Percentiles rank a stretch among this genome's conserved stretches.
Conservation (phyloP, 2,113 vertebrate species). For the Anser brachyrhynchus region DNA sequence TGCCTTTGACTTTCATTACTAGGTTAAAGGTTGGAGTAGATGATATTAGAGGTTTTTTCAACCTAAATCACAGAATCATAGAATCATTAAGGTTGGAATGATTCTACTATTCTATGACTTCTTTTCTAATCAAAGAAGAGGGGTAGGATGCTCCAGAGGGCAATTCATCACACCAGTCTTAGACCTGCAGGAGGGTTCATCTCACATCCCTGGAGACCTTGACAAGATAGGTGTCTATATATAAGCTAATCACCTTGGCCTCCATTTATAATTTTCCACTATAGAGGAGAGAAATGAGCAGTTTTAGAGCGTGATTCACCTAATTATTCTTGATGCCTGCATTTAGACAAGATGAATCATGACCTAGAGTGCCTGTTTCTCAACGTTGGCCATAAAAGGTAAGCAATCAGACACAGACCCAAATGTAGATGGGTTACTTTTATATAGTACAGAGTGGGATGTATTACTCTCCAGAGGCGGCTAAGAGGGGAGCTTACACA, state of each 20-base stretch:
- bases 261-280: neutral
- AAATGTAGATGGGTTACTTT: neutral
- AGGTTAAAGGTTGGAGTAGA: no score
- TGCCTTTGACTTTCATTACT: neutral
- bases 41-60: no score
- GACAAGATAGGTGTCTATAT: neutral
- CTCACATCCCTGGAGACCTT: neutral
- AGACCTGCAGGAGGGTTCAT: neutral
- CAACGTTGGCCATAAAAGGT: neutral
- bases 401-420: neutral
- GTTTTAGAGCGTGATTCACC: neutral
- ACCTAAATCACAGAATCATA: no score
- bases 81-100: no score
- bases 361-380: slow-evolving; percentile 12
- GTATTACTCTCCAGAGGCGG: neutral
- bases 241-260: neutral
- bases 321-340: neutral
- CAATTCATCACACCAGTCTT: neutral
- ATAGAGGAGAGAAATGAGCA: neutral
- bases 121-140: neutral
- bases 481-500: neutral
- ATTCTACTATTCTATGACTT: neutral
- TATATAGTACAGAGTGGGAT: neutral
- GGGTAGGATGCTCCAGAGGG: neutral
- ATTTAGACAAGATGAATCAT: neutral